Evolutionary conservation across 2,888 invertebrate genomes (phyloP).

Genomic region (Chouioia cunea): DNA sequence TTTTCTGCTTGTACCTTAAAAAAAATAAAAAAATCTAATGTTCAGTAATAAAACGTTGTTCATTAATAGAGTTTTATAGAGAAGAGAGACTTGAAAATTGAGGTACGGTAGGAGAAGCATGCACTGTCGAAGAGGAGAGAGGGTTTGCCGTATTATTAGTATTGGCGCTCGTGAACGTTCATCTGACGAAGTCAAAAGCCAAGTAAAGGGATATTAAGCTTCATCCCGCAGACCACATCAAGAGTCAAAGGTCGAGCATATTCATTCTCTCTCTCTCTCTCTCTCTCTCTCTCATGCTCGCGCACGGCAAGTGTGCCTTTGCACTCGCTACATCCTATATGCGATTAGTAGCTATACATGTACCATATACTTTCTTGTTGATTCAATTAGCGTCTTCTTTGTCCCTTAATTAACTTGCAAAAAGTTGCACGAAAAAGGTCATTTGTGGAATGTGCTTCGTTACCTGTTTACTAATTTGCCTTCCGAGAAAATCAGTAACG

Average conservation of each 20-base stretch:
- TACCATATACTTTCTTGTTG: constrained; percentile 14
- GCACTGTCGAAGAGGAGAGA: constrained; percentile 45
- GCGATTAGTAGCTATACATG: constrained; percentile 29
- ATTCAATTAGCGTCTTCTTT: constrained; percentile 10
- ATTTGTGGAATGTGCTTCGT: too few relatives aligned
- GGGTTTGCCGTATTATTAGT: constrained; percentile 43
- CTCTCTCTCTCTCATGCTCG: constrained; percentile 51
- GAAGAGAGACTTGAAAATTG: too few relatives aligned
- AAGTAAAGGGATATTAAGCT: constrained; percentile 67
- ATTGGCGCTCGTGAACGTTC: constrained; percentile 59
- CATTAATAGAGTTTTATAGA: too few relatives aligned
- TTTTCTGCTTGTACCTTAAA: too few relatives aligned
- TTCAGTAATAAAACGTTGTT: too few relatives aligned
- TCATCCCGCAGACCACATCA: constrained; percentile 66
- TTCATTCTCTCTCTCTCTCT: constrained; percentile 56
- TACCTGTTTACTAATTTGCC: too few relatives aligned
- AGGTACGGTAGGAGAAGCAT: constrained; percentile 19
- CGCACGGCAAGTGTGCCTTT: constrained; percentile 42
- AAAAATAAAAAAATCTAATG: too few relatives aligned
- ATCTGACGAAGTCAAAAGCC: constrained; percentile 66
- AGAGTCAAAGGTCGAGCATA: constrained; percentile 62
- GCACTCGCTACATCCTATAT: constrained; percentile 1
- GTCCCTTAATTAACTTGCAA: background rate
- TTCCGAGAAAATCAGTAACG: too few relatives aligned
- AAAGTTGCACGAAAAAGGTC: background rate